Percentiles rank a stretch among this genome's conserved stretches.
These are phyloP conservation scores for Anthophora plumipes DNA, from an alignment of 2,888 invertebrate species.

Conservation along the genomic window DNA sequence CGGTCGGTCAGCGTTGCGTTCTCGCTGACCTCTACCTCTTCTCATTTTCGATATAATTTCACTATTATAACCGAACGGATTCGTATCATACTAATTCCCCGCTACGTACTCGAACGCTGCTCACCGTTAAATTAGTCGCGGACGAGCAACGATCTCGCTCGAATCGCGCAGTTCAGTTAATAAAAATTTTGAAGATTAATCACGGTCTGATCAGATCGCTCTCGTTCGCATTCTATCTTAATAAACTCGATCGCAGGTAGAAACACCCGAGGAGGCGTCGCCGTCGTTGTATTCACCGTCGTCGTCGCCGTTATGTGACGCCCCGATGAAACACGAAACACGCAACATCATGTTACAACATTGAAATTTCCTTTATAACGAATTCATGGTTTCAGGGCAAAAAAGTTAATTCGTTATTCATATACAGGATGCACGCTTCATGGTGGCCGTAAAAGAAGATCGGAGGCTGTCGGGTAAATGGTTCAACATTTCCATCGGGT, in stretches of 20 bases:
- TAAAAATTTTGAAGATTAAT: slow-evolving; percentile 13
- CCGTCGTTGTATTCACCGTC: no score
- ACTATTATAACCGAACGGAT: slow-evolving; percentile 22
- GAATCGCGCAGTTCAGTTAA: neutral
- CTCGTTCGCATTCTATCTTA: neutral
- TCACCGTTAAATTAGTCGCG: slow-evolving; percentile 28
- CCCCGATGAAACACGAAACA: neutral
- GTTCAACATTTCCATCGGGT: slow-evolving; percentile 26
- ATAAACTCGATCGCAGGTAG: neutral
- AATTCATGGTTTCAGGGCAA: neutral
- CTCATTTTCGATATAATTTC: slow-evolving; percentile 46
- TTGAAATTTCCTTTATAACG: slow-evolving; percentile 15
- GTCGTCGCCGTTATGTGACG: neutral
- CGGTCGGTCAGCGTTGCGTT: neutral
- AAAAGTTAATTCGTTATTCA: slow-evolving; percentile 32
- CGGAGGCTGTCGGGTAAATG: neutral
- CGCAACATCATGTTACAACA: no score
- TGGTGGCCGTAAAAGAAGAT: neutral
- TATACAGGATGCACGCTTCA: slow-evolving; percentile 5
- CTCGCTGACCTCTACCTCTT: neutral
- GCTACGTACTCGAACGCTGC: neutral
- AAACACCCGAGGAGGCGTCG: neutral
- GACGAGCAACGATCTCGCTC: slow-evolving; percentile 23
- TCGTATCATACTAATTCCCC: slow-evolving; percentile 30
- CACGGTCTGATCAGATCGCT: neutral